Evolutionary conservation across 2,113 vertebrate genomes (phyloP), one percentile per base, ranked within the genome.

Genomic region (Amblyopsis rosae): DNA sequence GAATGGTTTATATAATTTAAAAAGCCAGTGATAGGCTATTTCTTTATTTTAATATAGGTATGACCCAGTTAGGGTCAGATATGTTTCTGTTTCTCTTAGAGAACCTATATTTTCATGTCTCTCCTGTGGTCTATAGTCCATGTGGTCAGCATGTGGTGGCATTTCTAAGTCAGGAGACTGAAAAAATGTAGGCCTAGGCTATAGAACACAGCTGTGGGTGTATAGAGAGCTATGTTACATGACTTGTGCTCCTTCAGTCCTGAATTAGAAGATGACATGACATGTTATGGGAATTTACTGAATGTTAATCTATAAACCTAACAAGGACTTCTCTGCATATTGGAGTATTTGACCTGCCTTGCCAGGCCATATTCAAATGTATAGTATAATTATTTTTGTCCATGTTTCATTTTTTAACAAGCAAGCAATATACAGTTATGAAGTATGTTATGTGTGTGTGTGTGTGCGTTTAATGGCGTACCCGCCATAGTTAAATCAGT

Each of bases 221-320:
- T 47, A 81, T 82, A 76, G 32, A 69, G 84, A 84, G 80, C 70
- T 85, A 87, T 77, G 17, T n/a, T 76, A 83, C 82, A 82, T 32
- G 48, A 41, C 26, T 26, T 9, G 9, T 51, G 57, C 63, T 63
- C 72, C 66, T 60, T 70, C 60, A 68, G 65, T 74, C 76, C 49
- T 57, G 55, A 66, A 75, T 47, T 49, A 65, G 71, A 73, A 61
- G 72, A 78, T 84, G 54, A 79, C 74, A 74, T 75, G 60, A 81
- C 76, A 80, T 67, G 60, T 68, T 48, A 41, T 59, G 49, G 35
- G 65, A 63, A 15, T 65, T 77, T 63, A 69, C 57, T 9, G 62
- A 83, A 63, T 69, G 75, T 79, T 82, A 79, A 70, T 72, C 49
- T 57, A 71, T 70, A 62, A 72, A 46, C 71, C 78, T 49, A 66